Evolutionary conservation across 2,113 vertebrate genomes (phyloP), one percentile per base, ranked within the genome.

Genomic region (Etia nguti): DNA sequence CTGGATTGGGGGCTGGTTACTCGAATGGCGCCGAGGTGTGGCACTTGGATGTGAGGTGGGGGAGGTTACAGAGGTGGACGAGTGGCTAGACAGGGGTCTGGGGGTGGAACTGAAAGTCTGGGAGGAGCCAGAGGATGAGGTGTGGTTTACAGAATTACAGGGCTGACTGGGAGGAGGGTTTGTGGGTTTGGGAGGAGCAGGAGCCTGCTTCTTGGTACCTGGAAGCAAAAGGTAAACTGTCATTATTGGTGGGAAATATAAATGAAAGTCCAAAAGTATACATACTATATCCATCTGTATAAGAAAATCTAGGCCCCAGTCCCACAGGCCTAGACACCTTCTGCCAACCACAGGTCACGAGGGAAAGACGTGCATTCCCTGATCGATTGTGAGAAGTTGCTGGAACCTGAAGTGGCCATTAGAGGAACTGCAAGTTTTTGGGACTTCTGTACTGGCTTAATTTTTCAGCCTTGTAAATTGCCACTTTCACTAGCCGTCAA

Each of bases 131-230:
- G 92, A 87, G 12, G 96, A 82, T 79, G 96, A 43, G 87, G 96
- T 65, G 12, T 86, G 68, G 88, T 80, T 91, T 5, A 92, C 90
- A 31, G 97, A 96, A 89, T 89, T 95, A 54, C 92, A 95, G 0
- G 96, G 96, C 89, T 98, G 98, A 50, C 96, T 95, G 0, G 98
- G 97, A 0, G 97, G 97, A 1, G 97, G 97, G 95, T 97, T 98
- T 62, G 95, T 94, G 7, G 98, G 98, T 84, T 99, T 99, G 2
- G 99, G 98, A 46, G 98, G 98, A 4, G 99, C 97, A 1, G 99
- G 99, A 0, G 99, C 98, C 2, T 98, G 99, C 89, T 99, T 99
- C 84, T 99, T 99, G 85, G 97, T 93, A 79, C 96, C 99, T 99
- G 95, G 5, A 93, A 68, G 13, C 7, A 83, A 82, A 87, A 81